Conservation (phyloP, 2,113 vertebrate genomes). For the Mus musculus region DNA sequence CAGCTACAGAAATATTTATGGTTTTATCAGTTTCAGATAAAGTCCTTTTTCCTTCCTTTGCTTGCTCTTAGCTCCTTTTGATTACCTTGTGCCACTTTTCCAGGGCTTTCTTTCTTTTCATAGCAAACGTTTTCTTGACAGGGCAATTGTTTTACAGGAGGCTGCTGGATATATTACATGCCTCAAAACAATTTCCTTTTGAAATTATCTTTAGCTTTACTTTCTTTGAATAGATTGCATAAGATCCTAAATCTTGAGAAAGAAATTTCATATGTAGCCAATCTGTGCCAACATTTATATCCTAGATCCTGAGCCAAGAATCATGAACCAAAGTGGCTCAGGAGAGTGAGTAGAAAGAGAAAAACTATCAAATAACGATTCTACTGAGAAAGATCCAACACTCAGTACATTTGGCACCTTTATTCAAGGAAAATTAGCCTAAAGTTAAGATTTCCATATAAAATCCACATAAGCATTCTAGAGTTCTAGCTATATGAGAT, state of each 20-base stretch:
- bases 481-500: not conserved
- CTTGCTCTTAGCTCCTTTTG: not conserved
- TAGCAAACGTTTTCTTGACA: constrained; percentile 47
- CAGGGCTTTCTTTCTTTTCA: not conserved
- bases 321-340: constrained; percentile 36
- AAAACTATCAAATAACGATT: constrained; percentile 47
- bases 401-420: constrained; percentile 19
- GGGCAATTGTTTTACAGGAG: constrained; percentile 55
- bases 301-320: constrained; percentile 41
- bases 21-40: not conserved
- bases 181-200: constrained; percentile 61
- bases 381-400: constrained; percentile 37
- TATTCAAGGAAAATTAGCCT: not conserved
- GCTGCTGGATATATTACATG: not conserved
- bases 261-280: constrained; percentile 48
- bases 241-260: constrained; percentile 61
- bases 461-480: constrained; percentile 3
- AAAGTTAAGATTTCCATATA: constrained; percentile 42
- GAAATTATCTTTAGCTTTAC: constrained; percentile 75
- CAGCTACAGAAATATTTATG: not conserved
- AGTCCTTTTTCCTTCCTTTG: not conserved
- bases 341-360: constrained; percentile 1
- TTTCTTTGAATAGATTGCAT: constrained; percentile 58
- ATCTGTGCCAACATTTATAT: constrained; percentile 47
- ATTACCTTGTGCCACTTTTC: not conserved